Percentiles rank a stretch among this genome's conserved stretches.
Evolutionary conservation across 2,797 vertebrate genomes (phyloP).

Genomic region (Epinephelus awoara): DNA sequence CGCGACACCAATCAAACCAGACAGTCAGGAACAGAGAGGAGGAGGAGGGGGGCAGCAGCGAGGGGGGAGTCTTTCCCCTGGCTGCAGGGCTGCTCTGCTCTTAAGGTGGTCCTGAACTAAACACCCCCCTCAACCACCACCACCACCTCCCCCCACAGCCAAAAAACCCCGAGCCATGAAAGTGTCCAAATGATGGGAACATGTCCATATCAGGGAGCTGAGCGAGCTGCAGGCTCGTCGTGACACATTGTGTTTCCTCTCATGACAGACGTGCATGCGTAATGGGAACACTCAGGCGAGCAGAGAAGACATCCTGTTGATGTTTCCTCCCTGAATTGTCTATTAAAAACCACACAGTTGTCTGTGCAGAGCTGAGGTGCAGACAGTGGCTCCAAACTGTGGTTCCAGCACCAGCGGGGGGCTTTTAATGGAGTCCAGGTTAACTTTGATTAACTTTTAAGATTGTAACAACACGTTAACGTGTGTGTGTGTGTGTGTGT

Average conservation of each 20-base stretch:
- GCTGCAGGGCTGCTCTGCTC: conserved; percentile 73
- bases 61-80: conserved; percentile 63
- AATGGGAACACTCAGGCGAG: conserved; percentile 67
- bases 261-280: conserved; percentile 50
- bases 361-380: neutral
- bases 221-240: conserved; percentile 26
- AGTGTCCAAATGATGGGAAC: conserved; percentile 9
- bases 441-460: neutral
- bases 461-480: neutral
- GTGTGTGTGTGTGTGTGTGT: neutral
- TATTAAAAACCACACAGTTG: conserved; percentile 24
- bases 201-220: conserved; percentile 12
- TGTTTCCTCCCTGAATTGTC: conserved; percentile 36
- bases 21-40: conserved; percentile 77
- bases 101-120: conserved; percentile 79
- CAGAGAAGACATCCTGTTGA: conserved; percentile 71
- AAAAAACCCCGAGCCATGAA: conserved; percentile 2
- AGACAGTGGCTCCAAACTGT: neutral
- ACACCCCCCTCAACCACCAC: neutral
- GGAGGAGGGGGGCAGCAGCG: conserved; percentile 20
- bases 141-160: neutral
- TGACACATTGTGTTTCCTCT: conserved; percentile 39
- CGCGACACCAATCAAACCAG: conserved; percentile 86
- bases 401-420: neutral
- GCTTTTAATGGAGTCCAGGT: neutral